Evolutionary conservation across 1,140 invertebrate genomes (phyloP).

Genomic region (Gryllus bimaculatus): DNA sequence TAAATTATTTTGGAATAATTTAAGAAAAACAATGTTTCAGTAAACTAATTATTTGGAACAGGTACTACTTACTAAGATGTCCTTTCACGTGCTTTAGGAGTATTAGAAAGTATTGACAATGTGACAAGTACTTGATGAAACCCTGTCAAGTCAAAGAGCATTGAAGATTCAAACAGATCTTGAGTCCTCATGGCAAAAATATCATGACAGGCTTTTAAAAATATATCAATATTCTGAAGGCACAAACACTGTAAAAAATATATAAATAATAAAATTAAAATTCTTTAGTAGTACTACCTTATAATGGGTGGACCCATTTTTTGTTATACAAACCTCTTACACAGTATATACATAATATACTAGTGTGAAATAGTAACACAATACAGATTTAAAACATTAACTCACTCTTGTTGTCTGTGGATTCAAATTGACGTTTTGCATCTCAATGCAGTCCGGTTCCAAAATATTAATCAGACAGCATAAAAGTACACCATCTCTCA

Average conservation of each 20-base stretch:
- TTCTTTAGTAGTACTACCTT: not conserved
- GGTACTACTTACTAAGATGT: not conserved
- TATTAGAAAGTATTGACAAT: not conserved
- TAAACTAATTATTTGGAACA: no score
- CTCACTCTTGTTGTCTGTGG: not conserved
- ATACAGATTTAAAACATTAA: not conserved
- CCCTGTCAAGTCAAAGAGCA: not conserved
- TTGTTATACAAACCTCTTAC: no score
- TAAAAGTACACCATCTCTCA: not conserved
- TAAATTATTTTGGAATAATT: no score
- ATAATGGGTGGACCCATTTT: no score
- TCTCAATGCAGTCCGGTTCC: not conserved
- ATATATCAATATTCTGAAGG: not conserved
- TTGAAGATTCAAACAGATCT: not conserved
- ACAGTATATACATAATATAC: no score
- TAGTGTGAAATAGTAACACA: no score
- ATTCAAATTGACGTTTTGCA: not conserved
- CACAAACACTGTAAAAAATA: not conserved
- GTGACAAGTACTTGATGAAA: not conserved
- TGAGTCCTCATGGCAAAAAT: not conserved
- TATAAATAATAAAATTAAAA: not conserved
- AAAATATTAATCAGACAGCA: not conserved
- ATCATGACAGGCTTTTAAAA: not conserved
- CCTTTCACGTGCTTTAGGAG: not conserved
- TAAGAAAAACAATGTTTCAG: no score